Evolutionary conservation across 2,113 vertebrate genomes (phyloP), one percentile per base, ranked within the genome.

Genomic region (Castor canadensis): DNA sequence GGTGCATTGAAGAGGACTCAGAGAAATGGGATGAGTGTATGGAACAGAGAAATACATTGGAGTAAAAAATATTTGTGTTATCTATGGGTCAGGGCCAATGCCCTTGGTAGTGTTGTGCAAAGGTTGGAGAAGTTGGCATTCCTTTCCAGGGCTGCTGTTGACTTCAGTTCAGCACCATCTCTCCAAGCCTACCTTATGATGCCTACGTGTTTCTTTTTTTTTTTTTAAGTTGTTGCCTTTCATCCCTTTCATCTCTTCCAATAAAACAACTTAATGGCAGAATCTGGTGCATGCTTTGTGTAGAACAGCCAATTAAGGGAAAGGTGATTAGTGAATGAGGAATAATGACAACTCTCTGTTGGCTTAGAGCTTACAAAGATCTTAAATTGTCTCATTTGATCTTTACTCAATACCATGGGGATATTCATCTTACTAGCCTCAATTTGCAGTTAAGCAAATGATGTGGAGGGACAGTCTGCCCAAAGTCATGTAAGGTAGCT

Each of bases 51-150:
- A 94, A 88, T 75, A 94, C 76, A 86, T 15, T 95, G 54, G 86
- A 93, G 73, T 81, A 83, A 92, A 95, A 97, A 96, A 95, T 96
- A 95, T 97, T 95, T 97, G 96, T 90, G 58, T 94, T 97, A 49
- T 88, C 90, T 52, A 5, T 76, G 81, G 87, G 94, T 87, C 96
- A 90, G 81, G 96, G 80, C 54, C 80, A 91, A 6, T 93, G 95
- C 77, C 84, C 96, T 93, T 91, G 75, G 93, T 82, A 87, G 90
- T 67, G 9, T 32, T 38, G 90, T 47, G 2, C 93, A 97, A 96
- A 97, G 96, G 85, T 91, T 84, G 40, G 72, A 90, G 66, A 90
- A 77, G 54, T 81, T 85, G 90, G 49, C 84, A 56, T 81, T 77
- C 90, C 71, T 88, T 91, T 60, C 85, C 56, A 72, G 84, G 69